A percentile compares a stretch with the other conserved stretches of the same genome.
phyloP scores from a whole-genome alignment of 2,797 vertebrate genomes.

The Arctocebus calabarensis region DNA sequence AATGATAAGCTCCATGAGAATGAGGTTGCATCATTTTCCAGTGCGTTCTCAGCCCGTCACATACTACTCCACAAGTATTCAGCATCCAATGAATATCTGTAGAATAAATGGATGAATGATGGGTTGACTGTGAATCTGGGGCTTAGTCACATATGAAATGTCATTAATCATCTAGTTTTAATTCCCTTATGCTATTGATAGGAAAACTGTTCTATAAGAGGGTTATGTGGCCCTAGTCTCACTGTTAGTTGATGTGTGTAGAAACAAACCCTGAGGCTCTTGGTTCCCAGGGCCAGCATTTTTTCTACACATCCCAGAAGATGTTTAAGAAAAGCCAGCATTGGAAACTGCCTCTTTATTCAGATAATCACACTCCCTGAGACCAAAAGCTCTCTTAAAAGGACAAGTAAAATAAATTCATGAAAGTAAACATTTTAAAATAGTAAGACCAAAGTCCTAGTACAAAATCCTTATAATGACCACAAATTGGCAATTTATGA shows the following conservation, averaged over 20 bases:
- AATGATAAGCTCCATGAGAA: neutral
- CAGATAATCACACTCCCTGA: neutral
- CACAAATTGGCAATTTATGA: neutral
- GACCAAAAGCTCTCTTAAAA: conserved; percentile 25
- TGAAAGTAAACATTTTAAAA: conserved; percentile 15
- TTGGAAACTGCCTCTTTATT: neutral
- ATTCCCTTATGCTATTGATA: neutral
- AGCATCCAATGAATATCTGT: neutral
- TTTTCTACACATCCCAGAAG: neutral
- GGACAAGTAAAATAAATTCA: neutral
- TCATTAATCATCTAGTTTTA: neutral
- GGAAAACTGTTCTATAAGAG: neutral
- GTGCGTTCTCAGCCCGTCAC: neutral
- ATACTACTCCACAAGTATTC: neutral
- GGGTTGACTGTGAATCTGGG: neutral
- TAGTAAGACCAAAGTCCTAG: neutral
- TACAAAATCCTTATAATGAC: conserved; percentile 14
- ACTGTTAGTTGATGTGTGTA: neutral
- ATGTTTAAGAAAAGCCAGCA: neutral
- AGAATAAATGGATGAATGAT: neutral
- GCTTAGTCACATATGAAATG: neutral
- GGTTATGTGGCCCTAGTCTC: neutral
- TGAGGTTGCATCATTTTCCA: neutral
- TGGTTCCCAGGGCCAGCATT: neutral
- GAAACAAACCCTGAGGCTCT: neutral